Conservation (phyloP, 92 coral and sea anemone species). For the Phenganax marumi region DNA sequence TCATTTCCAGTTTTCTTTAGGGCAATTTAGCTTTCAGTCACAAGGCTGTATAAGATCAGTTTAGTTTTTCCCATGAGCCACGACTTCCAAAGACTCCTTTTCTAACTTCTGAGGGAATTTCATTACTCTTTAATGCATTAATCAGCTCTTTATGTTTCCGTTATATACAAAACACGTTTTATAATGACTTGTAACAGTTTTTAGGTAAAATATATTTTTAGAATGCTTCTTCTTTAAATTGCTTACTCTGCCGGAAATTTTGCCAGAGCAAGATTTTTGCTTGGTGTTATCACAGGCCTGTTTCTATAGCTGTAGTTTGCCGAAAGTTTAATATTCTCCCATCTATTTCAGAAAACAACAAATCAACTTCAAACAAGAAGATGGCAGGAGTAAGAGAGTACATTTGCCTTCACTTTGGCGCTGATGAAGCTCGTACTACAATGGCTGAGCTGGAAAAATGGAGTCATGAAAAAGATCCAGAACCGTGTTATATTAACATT, state of each 20-base stretch:
- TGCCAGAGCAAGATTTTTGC: not conserved
- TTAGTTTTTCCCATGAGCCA: not conserved
- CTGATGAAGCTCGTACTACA: conserved; percentile 39
- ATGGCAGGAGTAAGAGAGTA: conserved; percentile 40
- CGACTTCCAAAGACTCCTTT: not conserved
- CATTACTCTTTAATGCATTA: not conserved
- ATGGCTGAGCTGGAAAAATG: conserved; percentile 38
- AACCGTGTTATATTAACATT: conserved; percentile 38
- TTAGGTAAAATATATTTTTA: not conserved
- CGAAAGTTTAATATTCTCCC: not conserved
- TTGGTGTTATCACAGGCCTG: not conserved
- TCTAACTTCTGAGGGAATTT: not conserved
- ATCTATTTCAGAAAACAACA: conserved; percentile 32
- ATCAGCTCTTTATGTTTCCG: not conserved
- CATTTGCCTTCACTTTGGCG: conserved; percentile 44
- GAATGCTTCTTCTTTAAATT: not conserved
- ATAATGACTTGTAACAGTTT: not conserved
- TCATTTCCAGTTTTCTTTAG: not conserved
- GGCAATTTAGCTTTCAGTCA: no score
- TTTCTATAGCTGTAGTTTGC: not conserved
- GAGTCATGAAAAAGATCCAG: conserved; percentile 30
- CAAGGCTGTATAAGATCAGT: not conserved
- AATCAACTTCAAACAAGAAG: not conserved
- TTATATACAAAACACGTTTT: not conserved
- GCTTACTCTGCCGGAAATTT: no score